A percentile compares a stretch with the other conserved stretches of the same genome.
Evolutionary conservation across 1,140 invertebrate genomes (phyloP).

Genomic region (Drosophila willistoni): DNA sequence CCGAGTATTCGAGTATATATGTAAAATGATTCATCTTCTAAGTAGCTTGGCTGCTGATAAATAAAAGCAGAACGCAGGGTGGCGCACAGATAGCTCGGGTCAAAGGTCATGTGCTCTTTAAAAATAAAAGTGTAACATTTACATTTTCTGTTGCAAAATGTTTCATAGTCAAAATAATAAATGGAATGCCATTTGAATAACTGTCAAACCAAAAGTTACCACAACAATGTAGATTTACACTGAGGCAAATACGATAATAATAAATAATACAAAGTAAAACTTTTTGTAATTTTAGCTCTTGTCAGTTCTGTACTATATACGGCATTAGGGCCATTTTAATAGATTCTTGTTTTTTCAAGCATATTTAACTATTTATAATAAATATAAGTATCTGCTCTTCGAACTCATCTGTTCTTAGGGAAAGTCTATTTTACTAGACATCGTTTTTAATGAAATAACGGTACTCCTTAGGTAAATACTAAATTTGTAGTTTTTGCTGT

Average conservation of each 20-base stretch:
- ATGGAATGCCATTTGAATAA: conserved; percentile 52
- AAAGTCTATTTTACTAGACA: too few species aligned
- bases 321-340: too few species aligned
- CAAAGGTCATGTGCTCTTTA: conserved; percentile 66
- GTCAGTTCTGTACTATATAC: too few species aligned
- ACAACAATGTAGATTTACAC: neutral
- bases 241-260: neutral
- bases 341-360: too few species aligned
- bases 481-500: too few species aligned
- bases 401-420: too few species aligned
- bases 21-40: conserved; percentile 50
- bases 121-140: conserved; percentile 51
- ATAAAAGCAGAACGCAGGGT: neutral
- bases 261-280: neutral
- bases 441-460: too few species aligned
- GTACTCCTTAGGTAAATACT: too few species aligned
- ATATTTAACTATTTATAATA: too few species aligned
- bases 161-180: conserved; percentile 33
- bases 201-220: conserved; percentile 13
- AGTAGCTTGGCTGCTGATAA: neutral
- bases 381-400: too few species aligned
- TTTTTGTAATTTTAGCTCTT: too few species aligned
- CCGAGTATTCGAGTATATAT: conserved; percentile 33
- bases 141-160: conserved; percentile 50
- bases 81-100: conserved; percentile 38